Conservation (phyloP, 1,140 invertebrate genomes). For the Hycleus cichorii region DNA sequence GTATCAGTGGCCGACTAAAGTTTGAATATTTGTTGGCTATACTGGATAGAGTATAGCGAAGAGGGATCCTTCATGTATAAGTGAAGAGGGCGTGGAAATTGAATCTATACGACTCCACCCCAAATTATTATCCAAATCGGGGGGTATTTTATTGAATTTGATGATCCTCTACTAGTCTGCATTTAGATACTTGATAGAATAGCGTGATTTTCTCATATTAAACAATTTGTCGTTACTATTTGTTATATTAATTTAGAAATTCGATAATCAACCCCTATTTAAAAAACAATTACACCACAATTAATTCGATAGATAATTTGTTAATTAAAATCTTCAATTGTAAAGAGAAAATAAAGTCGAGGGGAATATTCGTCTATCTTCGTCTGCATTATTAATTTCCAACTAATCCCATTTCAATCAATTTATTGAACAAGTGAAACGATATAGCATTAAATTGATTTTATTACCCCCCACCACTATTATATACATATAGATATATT, state of each 20-base stretch:
- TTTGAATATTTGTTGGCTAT: not conserved
- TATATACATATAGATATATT: slow-evolving; percentile 1
- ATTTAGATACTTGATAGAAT: slow-evolving; percentile 20
- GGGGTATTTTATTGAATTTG: slow-evolving; percentile 21
- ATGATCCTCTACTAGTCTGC: slow-evolving; percentile 25
- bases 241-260: slow-evolving; percentile 32
- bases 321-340: too few relatives aligned
- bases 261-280: slow-evolving; percentile 11
- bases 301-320: too few relatives aligned
- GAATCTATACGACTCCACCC: slow-evolving; percentile 19
- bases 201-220: slow-evolving; percentile 35
- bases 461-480: slow-evolving; percentile 26
- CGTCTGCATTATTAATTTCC: slow-evolving; percentile 1
- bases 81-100: slow-evolving; percentile 17
- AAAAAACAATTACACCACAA: too few relatives aligned
- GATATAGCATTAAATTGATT: slow-evolving; percentile 34
- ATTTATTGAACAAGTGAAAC: slow-evolving; percentile 20
- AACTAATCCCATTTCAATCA: slow-evolving; percentile 17
- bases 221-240: slow-evolving; percentile 33
- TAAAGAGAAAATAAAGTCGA: too few relatives aligned
- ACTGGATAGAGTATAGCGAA: slow-evolving; percentile 20
- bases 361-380: not conserved
- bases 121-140: slow-evolving; percentile 29
- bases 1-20: slow-evolving; percentile 23
- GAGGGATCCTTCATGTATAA: too few relatives aligned